These are phyloP conservation scores for Crematogaster levior DNA, from an alignment of 2,888 invertebrate genomes.

Conservation along the genomic window DNA sequence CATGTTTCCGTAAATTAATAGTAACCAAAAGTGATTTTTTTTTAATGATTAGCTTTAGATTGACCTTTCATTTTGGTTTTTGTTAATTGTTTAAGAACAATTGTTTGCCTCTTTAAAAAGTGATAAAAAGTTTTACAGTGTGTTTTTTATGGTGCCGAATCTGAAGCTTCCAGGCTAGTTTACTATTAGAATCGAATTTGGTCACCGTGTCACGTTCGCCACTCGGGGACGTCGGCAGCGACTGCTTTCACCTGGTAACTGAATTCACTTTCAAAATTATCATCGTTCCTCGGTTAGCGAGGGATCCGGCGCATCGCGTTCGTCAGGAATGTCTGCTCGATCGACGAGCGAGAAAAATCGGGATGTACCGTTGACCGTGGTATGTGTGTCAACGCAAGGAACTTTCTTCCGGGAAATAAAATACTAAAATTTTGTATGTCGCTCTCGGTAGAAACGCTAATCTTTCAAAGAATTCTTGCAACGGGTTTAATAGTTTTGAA, in stretches of 20 bases:
- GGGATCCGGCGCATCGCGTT: conserved; percentile 17
- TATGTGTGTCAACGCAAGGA: conserved; percentile 25
- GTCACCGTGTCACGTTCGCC: conserved; percentile 82
- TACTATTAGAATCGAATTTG: conserved; percentile 79
- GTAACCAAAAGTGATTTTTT: neutral
- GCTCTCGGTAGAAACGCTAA: neutral
- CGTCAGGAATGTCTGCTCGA: neutral
- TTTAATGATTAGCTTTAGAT: neutral
- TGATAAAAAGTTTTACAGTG: neutral
- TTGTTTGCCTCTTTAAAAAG: neutral
- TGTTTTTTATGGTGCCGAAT: neutral
- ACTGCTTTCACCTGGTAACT: conserved; percentile 76
- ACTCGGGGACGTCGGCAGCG: conserved; percentile 58
- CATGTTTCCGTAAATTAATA: neutral
- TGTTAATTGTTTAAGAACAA: neutral
- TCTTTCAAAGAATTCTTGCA: neutral
- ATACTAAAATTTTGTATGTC: neutral
- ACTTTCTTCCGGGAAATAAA: conserved; percentile 10
- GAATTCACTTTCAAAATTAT: conserved; percentile 76
- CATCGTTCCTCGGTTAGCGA: conserved; percentile 42
- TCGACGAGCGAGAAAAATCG: conserved; percentile 19
- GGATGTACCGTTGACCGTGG: conserved; percentile 25
- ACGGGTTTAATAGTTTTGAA: neutral
- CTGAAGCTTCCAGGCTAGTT: conserved; percentile 64
- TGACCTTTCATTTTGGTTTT: neutral